Evolutionary conservation across 2,888 invertebrate species (phyloP), one percentile per base, ranked within the genome.

Genomic region (Stenodera caucasica): DNA sequence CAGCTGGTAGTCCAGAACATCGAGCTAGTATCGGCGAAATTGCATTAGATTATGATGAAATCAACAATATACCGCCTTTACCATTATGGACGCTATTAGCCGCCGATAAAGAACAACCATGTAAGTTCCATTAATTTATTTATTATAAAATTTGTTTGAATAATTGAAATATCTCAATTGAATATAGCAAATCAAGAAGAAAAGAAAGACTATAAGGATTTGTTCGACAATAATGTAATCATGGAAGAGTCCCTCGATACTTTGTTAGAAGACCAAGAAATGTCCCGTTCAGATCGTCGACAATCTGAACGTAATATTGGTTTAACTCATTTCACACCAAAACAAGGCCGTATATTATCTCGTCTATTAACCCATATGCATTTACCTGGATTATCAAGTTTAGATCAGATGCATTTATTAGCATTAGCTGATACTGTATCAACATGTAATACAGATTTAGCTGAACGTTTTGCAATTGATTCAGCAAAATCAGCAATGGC

Each of bases 371-470:
- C 98, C 0, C 98, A 98, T 80, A 94, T 94, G 0, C 96, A 96
- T 80, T 81, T 96, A 32, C 98, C 98, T 0, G 98, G 98, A 82
- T 98, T 74, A 37, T 96, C 95, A 3, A 96, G 96, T 68, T 85
- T 98, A 56, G 99, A 99, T 81, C 99, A 99, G 81, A 99, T 99
- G 98, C 99, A 99, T 81, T 84, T 99, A 63, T 81, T 99, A n/a
- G 99, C 99, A 1, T 81, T 99, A 62, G 98, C 98, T 11, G 99
- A 99, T 75, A 99, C 99, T 0, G 96, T 99, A 0, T 92, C 96
- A 0, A 95, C 94, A 0, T 95, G 94, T 73, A 93, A 94, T 72
- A 91, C 90, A 0, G 92, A 94, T 75, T 89, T 94, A 73, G 92
- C 94, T 0, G 94, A 94, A 76, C 84, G 91, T 60, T 89, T 94